Evolutionary conservation across 2,797 vertebrate species (phyloP).

Genomic region (Sylvia borin): DNA sequence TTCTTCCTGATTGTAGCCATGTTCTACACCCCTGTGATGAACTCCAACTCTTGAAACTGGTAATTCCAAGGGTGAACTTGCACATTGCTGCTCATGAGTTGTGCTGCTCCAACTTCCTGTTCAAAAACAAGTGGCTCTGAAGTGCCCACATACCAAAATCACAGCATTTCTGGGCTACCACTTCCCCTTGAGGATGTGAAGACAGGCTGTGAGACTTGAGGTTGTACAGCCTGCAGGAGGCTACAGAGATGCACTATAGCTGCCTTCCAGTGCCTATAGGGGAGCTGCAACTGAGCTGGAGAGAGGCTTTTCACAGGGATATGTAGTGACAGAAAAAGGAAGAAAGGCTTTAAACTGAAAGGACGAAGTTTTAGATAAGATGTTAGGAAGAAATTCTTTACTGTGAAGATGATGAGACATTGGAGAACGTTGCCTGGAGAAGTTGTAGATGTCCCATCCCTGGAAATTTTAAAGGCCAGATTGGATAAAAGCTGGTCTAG

Average conservation of each 20-base stretch:
- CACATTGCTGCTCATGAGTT: not conserved
- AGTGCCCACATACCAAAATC: not conserved
- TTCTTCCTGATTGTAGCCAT: not conserved
- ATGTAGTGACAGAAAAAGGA: not conserved
- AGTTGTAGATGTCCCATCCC: not conserved
- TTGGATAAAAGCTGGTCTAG: not conserved
- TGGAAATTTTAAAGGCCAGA: not conserved
- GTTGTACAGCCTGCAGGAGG: not conserved
- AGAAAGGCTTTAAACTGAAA: not conserved
- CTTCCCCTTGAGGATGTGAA: not conserved
- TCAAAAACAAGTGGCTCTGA: not conserved
- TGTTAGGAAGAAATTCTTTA: not conserved
- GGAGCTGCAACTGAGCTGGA: not conserved
- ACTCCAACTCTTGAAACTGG: not conserved
- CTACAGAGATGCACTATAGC: not conserved
- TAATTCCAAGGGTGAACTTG: not conserved
- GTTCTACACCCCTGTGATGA: not conserved
- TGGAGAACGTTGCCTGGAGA: not conserved
- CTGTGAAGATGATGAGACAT: not conserved
- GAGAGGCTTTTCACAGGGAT: not conserved
- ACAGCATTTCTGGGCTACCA: not conserved
- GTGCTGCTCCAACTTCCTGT: not conserved
- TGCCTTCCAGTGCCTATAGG: not conserved
- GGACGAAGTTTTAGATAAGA: not conserved
- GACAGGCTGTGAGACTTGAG: not conserved